Percentiles rank a stretch among this genome's conserved stretches.
Evolutionary conservation across 2,113 vertebrate species (phyloP).

Genomic region (Spea multiplicata): DNA sequence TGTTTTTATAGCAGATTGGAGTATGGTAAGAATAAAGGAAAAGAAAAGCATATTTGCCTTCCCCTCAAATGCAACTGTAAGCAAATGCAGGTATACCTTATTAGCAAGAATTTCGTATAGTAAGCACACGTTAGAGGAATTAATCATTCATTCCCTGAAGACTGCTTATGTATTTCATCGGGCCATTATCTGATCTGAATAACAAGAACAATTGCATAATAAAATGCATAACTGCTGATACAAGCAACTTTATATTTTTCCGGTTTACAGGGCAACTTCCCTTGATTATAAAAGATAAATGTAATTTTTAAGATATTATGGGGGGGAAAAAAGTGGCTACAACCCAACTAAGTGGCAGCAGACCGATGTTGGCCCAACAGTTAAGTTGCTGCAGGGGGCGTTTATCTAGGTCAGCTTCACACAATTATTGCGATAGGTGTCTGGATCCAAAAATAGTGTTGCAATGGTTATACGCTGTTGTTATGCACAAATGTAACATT

Average conservation of each 20-base stretch:
- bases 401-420: constrained; percentile 39
- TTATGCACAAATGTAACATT: background rate
- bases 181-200: constrained; percentile 68
- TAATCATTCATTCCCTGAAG: constrained; percentile 70
- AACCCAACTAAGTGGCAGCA: constrained; percentile 32
- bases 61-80: constrained; percentile 59
- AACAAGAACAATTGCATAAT: constrained; percentile 72
- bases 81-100: constrained; percentile 62
- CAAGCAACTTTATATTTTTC: constrained; percentile 60
- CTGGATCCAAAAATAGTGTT: background rate
- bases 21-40: constrained; percentile 49
- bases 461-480: background rate
- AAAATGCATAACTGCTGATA: constrained; percentile 69
- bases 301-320: constrained; percentile 26
- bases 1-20: constrained; percentile 46
- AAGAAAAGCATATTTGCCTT: constrained; percentile 48
- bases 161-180: constrained; percentile 69
- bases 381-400: constrained; percentile 20
- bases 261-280: constrained; percentile 57
- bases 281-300: constrained; percentile 50
- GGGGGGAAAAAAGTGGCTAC: background rate
- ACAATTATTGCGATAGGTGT: constrained; percentile 6
- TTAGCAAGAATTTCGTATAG: constrained; percentile 63
- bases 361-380: constrained; percentile 9
- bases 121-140: constrained; percentile 64